Evolutionary conservation across 92 coral and sea anemone species (phyloP), one percentile per base, ranked within the genome.

Genomic region (Epizoanthus fatuus): DNA sequence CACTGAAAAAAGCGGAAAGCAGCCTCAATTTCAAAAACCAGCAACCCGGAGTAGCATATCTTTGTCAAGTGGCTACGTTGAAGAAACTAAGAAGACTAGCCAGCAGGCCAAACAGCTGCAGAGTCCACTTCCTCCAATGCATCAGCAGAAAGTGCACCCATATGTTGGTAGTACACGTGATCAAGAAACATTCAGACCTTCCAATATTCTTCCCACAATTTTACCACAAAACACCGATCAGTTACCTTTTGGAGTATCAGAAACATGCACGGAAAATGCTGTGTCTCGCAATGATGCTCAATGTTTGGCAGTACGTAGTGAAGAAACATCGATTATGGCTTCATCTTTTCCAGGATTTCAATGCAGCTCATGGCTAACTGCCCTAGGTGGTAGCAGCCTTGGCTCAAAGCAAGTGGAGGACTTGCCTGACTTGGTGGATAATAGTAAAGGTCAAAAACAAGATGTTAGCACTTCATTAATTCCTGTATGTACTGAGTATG

Each of bases 221-320:
- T 11, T 58, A 13, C 81, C 56, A 59, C 69, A 42, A 39, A 76
- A 40, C 19, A 10, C 7, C 6, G 69, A 76, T 22, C 69, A 35
- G 5, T 59, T 76, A 59, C 81, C 81, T 3, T 76, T 57, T 58
- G 69, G 81, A 40, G 81, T 76, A 49, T 76, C 81, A 4, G 81
- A 76, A 68, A 76, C 81, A 58, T 58, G 81, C 42, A 55, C 22
- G 59, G 81, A 58, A 6, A 63, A 37, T 7, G 14, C 7, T 58
- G 3, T 19, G 54, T 37, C 55, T 11, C 10, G 54, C 39, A 75
- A 39, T 9, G 40, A 40, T 40, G 38, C 5, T 29, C 44, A 32
- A 7, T 64, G 4, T 32, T 5, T 7, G 13, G 53, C 52, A 38
- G 44, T 13, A 76, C 17, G 19, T 52, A 10, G 40, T 17, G 20